Conservation (phyloP, 2,888 invertebrate species). For the Sminthurinus aureus region DNA sequence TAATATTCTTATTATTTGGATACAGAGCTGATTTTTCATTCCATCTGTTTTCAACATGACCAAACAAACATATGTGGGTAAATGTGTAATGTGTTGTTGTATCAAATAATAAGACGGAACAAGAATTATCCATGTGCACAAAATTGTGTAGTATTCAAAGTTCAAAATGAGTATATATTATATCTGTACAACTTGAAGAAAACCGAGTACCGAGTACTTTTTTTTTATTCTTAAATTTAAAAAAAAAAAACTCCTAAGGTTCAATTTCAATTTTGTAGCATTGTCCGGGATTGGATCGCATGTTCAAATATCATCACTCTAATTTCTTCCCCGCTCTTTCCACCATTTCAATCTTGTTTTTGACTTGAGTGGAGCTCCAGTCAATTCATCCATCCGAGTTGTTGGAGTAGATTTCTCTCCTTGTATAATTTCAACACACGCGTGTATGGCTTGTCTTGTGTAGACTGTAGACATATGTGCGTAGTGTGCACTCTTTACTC, state of each 20-base stretch:
- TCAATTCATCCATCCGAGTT: neutral
- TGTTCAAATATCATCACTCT: conserved; percentile 34
- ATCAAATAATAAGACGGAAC: too few relatives aligned
- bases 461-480: neutral
- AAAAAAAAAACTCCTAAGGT: neutral
- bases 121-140: too few relatives aligned
- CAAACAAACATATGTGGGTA: too few relatives aligned
- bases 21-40: too few relatives aligned
- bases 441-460: neutral
- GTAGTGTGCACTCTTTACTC: neutral
- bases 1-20: too few relatives aligned
- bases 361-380: conserved; percentile 4
- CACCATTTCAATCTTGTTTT: conserved; percentile 25
- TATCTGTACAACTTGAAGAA: too few relatives aligned
- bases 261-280: conserved; percentile 24
- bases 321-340: conserved; percentile 5
- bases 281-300: conserved; percentile 24
- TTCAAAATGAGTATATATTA: too few relatives aligned
- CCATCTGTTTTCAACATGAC: too few relatives aligned
- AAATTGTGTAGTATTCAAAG: too few relatives aligned
- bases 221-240: too few relatives aligned
- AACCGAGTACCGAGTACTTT: too few relatives aligned
- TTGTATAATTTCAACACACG: conserved; percentile 10
- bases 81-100: too few relatives aligned
- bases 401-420: neutral